Evolutionary conservation across 2,113 vertebrate genomes (phyloP), one percentile per base, ranked within the genome.

Genomic region (Trematocara unimaculatum): DNA sequence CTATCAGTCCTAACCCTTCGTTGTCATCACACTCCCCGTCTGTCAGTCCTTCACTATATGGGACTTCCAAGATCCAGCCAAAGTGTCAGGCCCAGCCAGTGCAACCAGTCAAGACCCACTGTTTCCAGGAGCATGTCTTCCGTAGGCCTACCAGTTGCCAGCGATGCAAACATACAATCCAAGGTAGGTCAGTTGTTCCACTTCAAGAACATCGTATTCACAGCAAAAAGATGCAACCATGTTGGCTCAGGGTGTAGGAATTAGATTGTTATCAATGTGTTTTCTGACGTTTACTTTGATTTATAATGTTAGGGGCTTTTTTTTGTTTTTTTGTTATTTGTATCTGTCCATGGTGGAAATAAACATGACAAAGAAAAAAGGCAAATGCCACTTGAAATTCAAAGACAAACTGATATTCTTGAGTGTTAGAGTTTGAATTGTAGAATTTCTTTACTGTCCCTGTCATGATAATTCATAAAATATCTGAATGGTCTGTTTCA

Each of bases 101-200:
- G 81, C 96, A 95, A 84, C 95, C 96, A 4, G 51, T 96, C 64
- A 97, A 96, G 83, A 96, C 96, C 2, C 98, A 98, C 96, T 97
- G 96, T 91, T 98, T 98, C 95, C 97, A 98, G 93, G 98, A 98
- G 60, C 95, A 98, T 29, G 89, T 98, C 94, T 98, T 98, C 96
- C 98, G 98, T 89, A 93, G 97, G 81, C 96, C 97, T 11, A 96
- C 96, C 70, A 96, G 94, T 58, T 98, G 98, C 70, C 96, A 98
- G 92, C 95, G 97, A 81, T 98, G 98, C 95, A 97, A 96, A 87
- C 98, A 98, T 84, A 91, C 97, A 85, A 98, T 98, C 29, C 97
- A 97, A 88, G 98, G 98, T 98, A 93, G 58, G 96, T 90, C 54
- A 38, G 18, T n/a, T 67, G 62, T 67, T 8, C 33, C 6, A 38